Conservation (phyloP, 2,113 vertebrate genomes). For the Brienomyrus brachyistius region DNA sequence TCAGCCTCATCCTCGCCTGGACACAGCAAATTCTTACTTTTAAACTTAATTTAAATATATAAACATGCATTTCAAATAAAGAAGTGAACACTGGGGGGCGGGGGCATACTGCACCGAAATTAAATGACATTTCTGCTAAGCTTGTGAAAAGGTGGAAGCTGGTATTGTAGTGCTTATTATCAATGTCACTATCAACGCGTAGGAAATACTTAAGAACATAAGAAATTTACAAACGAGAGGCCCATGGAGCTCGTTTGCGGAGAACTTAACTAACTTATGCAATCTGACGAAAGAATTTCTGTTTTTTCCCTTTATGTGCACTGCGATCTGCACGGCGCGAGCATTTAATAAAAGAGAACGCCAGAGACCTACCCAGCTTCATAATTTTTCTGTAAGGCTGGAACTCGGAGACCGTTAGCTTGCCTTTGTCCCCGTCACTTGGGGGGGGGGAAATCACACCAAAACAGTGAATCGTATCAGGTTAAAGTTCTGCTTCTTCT, state of each 20-base stretch:
- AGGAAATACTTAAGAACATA: not conserved
- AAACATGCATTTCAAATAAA: not conserved
- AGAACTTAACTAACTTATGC: not conserved
- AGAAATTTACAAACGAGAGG: too few relatives aligned
- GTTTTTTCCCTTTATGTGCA: not conserved
- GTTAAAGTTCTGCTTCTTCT: not conserved
- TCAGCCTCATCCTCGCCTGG: slow-evolving; percentile 41
- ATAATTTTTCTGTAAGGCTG: slow-evolving; percentile 46
- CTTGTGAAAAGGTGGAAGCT: not conserved
- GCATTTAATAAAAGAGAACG: not conserved
- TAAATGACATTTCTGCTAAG: not conserved
- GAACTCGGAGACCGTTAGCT: slow-evolving; percentile 39
- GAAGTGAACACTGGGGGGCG: too few relatives aligned
- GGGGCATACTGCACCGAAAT: not conserved
- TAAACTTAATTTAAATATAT: not conserved
- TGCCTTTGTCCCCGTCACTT: not conserved
- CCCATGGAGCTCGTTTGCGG: too few relatives aligned
- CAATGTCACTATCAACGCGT: not conserved
- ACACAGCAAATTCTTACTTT: not conserved
- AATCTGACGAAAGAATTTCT: not conserved
- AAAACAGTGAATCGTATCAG: not conserved
- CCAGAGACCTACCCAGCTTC: slow-evolving; percentile 33
- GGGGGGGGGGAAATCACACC: not conserved
- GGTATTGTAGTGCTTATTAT: not conserved
- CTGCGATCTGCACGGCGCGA: too few relatives aligned